Base-by-base conservation (phyloP, 2,888 invertebrate genomes). In the Blastobasis adustella region DNA sequence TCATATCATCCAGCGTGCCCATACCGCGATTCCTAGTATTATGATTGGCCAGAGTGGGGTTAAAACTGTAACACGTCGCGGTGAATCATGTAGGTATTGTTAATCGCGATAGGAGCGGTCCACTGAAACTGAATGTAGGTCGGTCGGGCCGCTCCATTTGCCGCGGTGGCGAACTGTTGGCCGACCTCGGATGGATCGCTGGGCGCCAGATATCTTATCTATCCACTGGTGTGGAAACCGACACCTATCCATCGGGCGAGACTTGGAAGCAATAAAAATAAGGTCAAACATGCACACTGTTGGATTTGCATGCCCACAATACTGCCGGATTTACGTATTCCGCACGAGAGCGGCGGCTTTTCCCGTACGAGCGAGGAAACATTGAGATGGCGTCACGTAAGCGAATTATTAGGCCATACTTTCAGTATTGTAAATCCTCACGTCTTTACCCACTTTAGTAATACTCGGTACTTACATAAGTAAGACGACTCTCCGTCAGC, bases 101-200 rank as follows among this genome's bases (percentile, higher is more conserved):
- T 80, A 79, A 78, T 80, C 77, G 70, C 72, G 73, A 80, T 79
- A 79, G 81, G 79, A 84, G 81, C 71, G 79, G 79, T 79, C 73
- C 73, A 74, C 74, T 73, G 73, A 74, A 73, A 69, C 73, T 65
- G 68, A 77, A 82, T 80, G 79, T 86, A 82, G 85, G 85, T 86
- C 82, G 82, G 70, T 81, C 79, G 80, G 80, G 72, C 74, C 77
- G 86, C 82, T 84, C 85, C 76, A 83, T 82, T 85, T 85, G 79
- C 77, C 69, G 74, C 79, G 72, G 77, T 81, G 74, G 85, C 82
- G 76, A 85, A 84, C 83, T 81, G 83, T 81, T 76, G 74, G 78
- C 76, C 78, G 86, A 82, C 87, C 87, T 86, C 84, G 85, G 65
- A 67, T 69, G 62, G 71, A 74, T 72, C 75, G 69, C 66, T 73